Base-by-base conservation (phyloP, 2,888 invertebrate species). In the Lochmaea crataegi region DNA sequence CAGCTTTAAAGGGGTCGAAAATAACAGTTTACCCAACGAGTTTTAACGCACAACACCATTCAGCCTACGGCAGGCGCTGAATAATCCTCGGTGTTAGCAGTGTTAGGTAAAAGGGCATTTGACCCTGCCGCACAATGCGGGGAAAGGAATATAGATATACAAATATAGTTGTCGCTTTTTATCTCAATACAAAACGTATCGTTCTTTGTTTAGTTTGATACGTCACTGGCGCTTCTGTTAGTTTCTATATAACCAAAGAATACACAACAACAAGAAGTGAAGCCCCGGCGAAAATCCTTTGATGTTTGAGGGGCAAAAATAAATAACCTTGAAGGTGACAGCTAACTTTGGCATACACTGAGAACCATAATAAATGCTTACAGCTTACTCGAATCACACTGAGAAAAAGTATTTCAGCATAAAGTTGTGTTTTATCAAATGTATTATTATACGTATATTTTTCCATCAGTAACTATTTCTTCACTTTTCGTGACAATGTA, bases 11-110 rank as follows among this genome's bases (percentile, higher is more conserved):
- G 82, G 81, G 83, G 81, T 83, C 81, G 78, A 82, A 82, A 81
- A 80, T 78, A 79, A 82, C 82, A 75, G 77, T 79, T 73, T 76
- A 76, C 76, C 75, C 76, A 56, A 77, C 66, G 73, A 67, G 73
- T 71, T 72, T 72, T 77, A 77, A 75, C 80, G 78, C 81, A 81
- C 80, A 80, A 75, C 80, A 80, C 78, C 83, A 83, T 83, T 82
- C 83, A 83, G 81, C 80, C 82, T 81, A 81, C 76, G 71, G 73
- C 80, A 79, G 82, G 82, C 80, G 82, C 82, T 82, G 82, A 83
- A 83, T 83, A 81, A 61, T 51, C 68, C 22, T 48, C 16, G 22
- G 38, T 45, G 51, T 48, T 61, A 48, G 68, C 16, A 16, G 38
- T 45, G 51, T 48, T 61, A 48, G 68, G 51, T 53, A 65, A 72